A percentile compares a stretch with the other conserved stretches of the same genome.
Evolutionary conservation across 2,888 invertebrate genomes (phyloP).

Genomic region (Zonitis immaculata): DNA sequence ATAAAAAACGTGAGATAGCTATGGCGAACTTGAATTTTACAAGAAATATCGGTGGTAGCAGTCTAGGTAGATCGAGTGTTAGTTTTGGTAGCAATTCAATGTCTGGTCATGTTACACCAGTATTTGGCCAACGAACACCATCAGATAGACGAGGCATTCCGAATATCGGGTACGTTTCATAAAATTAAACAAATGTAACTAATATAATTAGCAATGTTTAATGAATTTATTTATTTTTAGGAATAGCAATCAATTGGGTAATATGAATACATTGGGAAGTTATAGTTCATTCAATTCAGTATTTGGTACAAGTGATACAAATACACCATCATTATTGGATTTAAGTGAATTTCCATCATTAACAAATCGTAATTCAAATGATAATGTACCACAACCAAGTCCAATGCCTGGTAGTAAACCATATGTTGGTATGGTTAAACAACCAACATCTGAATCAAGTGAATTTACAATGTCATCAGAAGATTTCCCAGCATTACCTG

Average conservation of each 20-base stretch:
- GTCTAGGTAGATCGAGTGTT: slow-evolving; percentile 62
- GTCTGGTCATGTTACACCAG: slow-evolving; percentile 72
- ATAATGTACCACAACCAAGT: slow-evolving; percentile 72
- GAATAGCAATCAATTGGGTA: slow-evolving; percentile 56
- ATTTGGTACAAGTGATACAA: slow-evolving; percentile 60
- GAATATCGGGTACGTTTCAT: slow-evolving; percentile 51
- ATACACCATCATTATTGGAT: slow-evolving; percentile 81
- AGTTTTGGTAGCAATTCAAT: slow-evolving; percentile 64
- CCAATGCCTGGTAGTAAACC: slow-evolving; percentile 89
- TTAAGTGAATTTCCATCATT: slow-evolving; percentile 90
- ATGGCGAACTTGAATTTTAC: slow-evolving; percentile 94
- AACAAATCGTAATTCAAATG: slow-evolving; percentile 75
- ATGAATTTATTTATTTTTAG: no score
- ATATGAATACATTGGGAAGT: slow-evolving; percentile 61
- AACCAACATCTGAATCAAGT: slow-evolving; percentile 85
- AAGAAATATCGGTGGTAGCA: slow-evolving; percentile 80
- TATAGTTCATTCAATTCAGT: slow-evolving; percentile 70
- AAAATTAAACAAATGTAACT: no score
- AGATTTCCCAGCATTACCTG: slow-evolving; percentile 98
- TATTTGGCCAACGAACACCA: slow-evolving; percentile 78
- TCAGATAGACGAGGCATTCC: slow-evolving; percentile 66
- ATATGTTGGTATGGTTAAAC: slow-evolving; percentile 95
- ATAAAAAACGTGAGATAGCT: slow-evolving; percentile 53
- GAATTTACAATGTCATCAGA: slow-evolving; percentile 98
- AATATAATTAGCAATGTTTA: no score